Conservation (phyloP, 2,113 vertebrate genomes). For the Aspidoscelis tigris region DNA sequence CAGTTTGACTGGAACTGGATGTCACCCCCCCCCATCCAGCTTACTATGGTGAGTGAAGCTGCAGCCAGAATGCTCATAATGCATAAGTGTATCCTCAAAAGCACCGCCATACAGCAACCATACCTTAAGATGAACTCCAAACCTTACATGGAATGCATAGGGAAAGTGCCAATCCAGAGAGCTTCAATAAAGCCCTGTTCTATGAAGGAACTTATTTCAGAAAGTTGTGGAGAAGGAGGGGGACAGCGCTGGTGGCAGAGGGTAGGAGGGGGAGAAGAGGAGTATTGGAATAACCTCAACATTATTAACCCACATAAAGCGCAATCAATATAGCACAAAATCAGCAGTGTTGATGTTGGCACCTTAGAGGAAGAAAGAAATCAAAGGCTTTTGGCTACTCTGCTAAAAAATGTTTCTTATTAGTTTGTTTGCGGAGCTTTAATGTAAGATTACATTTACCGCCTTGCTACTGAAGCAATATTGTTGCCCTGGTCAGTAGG, state of each 20-base stretch:
- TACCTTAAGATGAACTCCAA: constrained; percentile 52
- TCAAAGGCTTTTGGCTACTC: constrained; percentile 60
- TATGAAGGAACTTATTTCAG: constrained; percentile 54
- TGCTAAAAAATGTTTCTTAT: constrained; percentile 58
- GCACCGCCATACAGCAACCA: constrained; percentile 52
- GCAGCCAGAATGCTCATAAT: background rate
- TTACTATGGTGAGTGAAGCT: too few relatives aligned
- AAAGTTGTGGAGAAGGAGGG: constrained; percentile 56
- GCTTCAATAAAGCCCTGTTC: constrained; percentile 63
- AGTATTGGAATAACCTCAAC: constrained; percentile 66
- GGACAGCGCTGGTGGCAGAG: background rate
- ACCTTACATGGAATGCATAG: constrained; percentile 57
- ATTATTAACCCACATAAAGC: constrained; percentile 71
- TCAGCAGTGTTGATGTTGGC: constrained; percentile 69
- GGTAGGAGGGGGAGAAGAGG: too few relatives aligned
- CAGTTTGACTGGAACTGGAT: too few relatives aligned
- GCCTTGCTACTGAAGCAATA: constrained; percentile 60
- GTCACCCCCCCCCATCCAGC: too few relatives aligned
- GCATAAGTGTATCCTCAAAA: constrained; percentile 42
- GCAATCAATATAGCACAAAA: constrained; percentile 67
- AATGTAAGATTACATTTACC: constrained; percentile 70
- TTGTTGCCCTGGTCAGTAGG: constrained; percentile 57
- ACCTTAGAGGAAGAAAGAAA: constrained; percentile 62
- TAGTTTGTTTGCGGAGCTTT: constrained; percentile 72
- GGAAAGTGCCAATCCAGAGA: constrained; percentile 50